Evolutionary conservation across 2,113 vertebrate species (phyloP), one percentile per base, ranked within the genome.

Genomic region (Speoplatyrhinus poulsoni): DNA sequence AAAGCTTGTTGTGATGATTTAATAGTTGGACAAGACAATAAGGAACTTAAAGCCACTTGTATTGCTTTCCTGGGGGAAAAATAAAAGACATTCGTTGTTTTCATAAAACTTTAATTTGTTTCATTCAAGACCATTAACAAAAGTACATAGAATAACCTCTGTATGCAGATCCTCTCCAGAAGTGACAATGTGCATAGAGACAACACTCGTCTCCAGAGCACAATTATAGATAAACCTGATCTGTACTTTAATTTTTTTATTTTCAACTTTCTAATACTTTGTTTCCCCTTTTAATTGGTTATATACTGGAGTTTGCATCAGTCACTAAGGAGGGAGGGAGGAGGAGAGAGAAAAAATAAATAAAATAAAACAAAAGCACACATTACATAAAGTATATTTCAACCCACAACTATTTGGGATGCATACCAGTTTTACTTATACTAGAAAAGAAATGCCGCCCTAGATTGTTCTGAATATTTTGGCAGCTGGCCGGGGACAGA

Each of bases 111-210:
- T 94, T 93, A 90, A 88, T 93, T 91, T 84, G 77, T 91, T 93
- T 93, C 92, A 92, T 93, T 93, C 92, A 92, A 92, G 90, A 93
- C 91, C 91, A 92, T 92, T 90, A 93, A 93, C 92, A 92, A 93
- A 93, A 92, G 85, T 86, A 93, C 90, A 90, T 83, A 76, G 89
- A 75, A 86, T 79, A 90, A 91, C 87, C 86, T 79, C 71, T 74
- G 82, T 74, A 75, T 3, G 55, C 46, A 83, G 85, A 87, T 90
- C 80, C 86, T 83, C 85, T 90, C 90, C 86, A 78, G 79, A 79
- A 73, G 80, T 81, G 64, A 87, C 86, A 75, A 81, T 84, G 88
- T 90, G 85, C 81, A 75, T 72, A 81, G 87, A 88, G 85, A 88
- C 85, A 83, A 78, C 68, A 46, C 53, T 73, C 62, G 50, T 79